Percentiles rank a stretch among this genome's conserved stretches.
These are phyloP conservation scores for Ataeniobius toweri DNA, from an alignment of 2,797 vertebrate species.

Conservation along the genomic window DNA sequence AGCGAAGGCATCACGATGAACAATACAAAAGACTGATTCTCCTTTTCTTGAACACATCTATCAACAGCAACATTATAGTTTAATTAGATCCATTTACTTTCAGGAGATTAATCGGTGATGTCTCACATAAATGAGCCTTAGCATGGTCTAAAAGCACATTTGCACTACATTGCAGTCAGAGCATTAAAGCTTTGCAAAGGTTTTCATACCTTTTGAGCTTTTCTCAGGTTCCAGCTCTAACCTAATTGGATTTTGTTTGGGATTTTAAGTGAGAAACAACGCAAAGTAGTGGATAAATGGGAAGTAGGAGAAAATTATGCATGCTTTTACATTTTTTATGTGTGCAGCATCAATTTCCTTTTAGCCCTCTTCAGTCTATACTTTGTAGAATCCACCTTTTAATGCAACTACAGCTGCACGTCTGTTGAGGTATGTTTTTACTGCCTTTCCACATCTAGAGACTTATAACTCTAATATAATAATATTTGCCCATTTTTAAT, in stretches of 20 bases:
- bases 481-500: background rate
- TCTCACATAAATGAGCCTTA: constrained; percentile 52
- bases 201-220: constrained; percentile 1
- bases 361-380: no score
- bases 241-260: background rate
- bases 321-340: background rate
- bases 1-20: constrained; percentile 3
- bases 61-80: constrained; percentile 38
- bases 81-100: constrained; percentile 61
- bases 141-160: constrained; percentile 45
- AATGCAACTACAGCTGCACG: background rate
- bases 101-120: constrained; percentile 50
- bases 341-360: no score
- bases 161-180: constrained; percentile 31
- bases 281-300: background rate
- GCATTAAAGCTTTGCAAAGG: constrained; percentile 15
- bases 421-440: background rate
- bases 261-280: background rate
- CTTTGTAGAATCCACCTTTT: background rate
- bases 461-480: background rate
- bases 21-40: constrained; percentile 22
- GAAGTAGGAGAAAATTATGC: background rate
- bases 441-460: background rate
- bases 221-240: background rate
- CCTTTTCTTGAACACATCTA: constrained; percentile 19